Conservation (phyloP, 1,140 invertebrate species). For the Theocolax elegans region DNA sequence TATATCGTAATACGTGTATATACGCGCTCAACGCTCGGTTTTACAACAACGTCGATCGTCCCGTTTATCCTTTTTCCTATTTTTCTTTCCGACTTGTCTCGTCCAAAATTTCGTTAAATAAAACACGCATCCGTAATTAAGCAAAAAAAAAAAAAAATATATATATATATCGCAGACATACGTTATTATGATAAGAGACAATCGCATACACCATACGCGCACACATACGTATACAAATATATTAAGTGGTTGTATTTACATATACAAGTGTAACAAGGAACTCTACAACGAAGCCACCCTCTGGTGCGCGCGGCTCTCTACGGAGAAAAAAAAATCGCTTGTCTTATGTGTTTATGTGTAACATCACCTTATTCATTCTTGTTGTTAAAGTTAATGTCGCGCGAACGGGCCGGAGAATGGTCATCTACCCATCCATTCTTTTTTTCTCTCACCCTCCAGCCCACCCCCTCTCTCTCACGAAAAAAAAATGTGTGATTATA, state of each 20-base stretch:
- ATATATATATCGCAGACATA: not conserved
- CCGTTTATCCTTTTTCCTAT: not conserved
- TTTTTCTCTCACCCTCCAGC: too few relatives aligned
- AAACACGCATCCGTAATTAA: too few relatives aligned
- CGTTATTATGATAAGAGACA: too few relatives aligned
- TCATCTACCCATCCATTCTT: too few relatives aligned
- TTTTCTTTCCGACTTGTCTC: not conserved
- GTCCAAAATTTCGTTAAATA: not conserved
- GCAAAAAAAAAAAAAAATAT: too few relatives aligned
- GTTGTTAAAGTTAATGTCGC: not conserved
- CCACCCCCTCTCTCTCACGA: too few relatives aligned
- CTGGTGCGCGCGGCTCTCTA: slow-evolving; percentile 7
- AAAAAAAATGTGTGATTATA: not conserved
- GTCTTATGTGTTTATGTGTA: not conserved
- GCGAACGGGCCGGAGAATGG: not conserved
- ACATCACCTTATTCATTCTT: slow-evolving; percentile 2
- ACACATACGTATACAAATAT: slow-evolving; percentile 24
- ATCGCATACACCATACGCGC: slow-evolving; percentile 14
- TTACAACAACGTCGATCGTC: not conserved
- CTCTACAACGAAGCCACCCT: slow-evolving; percentile 37
- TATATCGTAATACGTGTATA: not conserved
- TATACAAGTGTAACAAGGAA: slow-evolving; percentile 43
- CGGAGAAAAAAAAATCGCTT: not conserved
- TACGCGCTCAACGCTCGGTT: not conserved
- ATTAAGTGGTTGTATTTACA: slow-evolving; percentile 34